Percentiles rank a stretch among this genome's conserved stretches.
Evolutionary conservation across 2,888 invertebrate genomes (phyloP).

Genomic region (Thelaira solivaga): DNA sequence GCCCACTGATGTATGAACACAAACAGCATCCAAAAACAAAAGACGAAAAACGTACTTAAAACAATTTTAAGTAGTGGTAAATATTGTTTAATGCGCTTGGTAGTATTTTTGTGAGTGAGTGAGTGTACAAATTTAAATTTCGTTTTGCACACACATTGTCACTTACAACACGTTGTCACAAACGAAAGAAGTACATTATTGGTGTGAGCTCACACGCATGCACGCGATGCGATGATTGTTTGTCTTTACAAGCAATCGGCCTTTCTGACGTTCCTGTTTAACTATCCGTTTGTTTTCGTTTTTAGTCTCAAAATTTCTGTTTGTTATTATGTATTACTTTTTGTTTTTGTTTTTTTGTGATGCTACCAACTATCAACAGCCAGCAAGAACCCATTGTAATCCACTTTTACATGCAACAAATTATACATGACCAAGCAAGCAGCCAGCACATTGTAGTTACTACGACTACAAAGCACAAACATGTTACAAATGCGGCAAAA

Average conservation of each 20-base stretch:
- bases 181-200: constrained; percentile 53
- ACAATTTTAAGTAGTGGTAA: constrained; percentile 37
- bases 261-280: background rate
- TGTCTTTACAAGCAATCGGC: constrained; percentile 5
- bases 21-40: constrained; percentile 54
- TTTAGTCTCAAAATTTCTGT: constrained; percentile 14
- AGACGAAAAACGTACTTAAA: background rate
- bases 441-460: no score
- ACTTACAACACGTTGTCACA: constrained; percentile 50
- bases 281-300: background rate
- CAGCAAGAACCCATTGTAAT: constrained; percentile 30
- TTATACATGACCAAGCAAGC: constrained; percentile 55
- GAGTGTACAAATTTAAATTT: constrained; percentile 17
- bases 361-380: constrained; percentile 25
- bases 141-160: background rate
- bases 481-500: background rate
- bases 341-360: no score
- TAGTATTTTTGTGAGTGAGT: background rate
- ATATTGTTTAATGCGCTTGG: constrained; percentile 22
- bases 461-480: constrained; percentile 21
- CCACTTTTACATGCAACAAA: constrained; percentile 62
- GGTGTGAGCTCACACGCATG: constrained; percentile 56
- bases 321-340: constrained; percentile 23
- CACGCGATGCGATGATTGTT: constrained; percentile 57
- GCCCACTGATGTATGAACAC: constrained; percentile 62